Base-by-base conservation (phyloP, 2,113 vertebrate species). In the Bostrychus sinensis region DNA sequence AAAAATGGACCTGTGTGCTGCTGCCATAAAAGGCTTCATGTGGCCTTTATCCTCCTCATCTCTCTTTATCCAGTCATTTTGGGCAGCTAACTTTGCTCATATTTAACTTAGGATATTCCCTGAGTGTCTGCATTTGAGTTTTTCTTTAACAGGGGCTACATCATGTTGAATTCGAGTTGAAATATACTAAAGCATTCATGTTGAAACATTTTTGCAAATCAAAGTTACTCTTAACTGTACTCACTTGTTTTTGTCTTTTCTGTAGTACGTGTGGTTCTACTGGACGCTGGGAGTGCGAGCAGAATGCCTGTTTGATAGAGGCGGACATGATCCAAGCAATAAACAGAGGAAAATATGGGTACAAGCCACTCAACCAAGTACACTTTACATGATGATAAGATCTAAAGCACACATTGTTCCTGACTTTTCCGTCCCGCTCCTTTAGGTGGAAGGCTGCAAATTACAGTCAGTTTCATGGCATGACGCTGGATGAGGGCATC, bases 401-500 rank as follows among this genome's bases (percentile, higher is more conserved):
- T 37, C 2, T 45, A 25, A n/a, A 41, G 25, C 13, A 38, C 17
- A 32, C 14, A 32, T 42, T 4, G 11, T 68, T 22, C 22, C 41
- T 55, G 66, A 53, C 13, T 19, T 41, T 4, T 48, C 14, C 57
- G 28, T 16, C 23, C 2, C 20, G 17, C 56, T 8, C 58, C 77
- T 51, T 70, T 16, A 99, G 97, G 51, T 99, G 97, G 97, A 91
- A 68, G 81, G 97, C 97, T 4, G 75, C 92, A 17, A 99, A 98
- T 90, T 95, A 98, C 89, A 98, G 92, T 72, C 92, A 94, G 77
- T 90, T 98, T 34, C 96, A 95, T 87, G 96, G 95, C 28, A 94
- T 99, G 96, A 93, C 89, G 0, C 91, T 98, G 72, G 94, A 98
- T 13, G 95, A 98, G 0, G 97, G 96, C 36, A 92, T 99, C 72